A percentile compares a stretch with the other conserved stretches of the same genome.
Conservation (phyloP, 2,113 vertebrate genomes). For the Bungarus multicinctus region DNA sequence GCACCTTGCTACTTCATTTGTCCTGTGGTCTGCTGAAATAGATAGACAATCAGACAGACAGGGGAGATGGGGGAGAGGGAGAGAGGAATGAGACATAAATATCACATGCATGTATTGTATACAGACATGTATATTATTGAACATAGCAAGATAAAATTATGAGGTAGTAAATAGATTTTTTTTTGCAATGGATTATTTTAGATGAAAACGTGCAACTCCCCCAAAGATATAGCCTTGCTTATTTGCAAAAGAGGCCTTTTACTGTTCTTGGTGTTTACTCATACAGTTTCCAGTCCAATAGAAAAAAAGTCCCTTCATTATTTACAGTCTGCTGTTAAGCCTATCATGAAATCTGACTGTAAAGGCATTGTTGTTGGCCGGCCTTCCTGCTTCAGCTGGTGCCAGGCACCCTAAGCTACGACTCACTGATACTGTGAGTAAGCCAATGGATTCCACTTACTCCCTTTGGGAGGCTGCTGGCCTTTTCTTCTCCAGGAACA, state of each 20-base stretch:
- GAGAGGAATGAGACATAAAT: background rate
- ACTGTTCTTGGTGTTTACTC: conserved; percentile 56
- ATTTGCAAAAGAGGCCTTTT: conserved; percentile 39
- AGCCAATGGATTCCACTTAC: conserved; percentile 67
- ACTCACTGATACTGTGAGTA: conserved; percentile 64
- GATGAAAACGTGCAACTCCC: background rate
- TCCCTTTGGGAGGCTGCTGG: conserved; percentile 56
- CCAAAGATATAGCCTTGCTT: conserved; percentile 20
- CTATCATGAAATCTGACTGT: conserved; percentile 65
- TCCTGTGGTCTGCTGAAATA: background rate
- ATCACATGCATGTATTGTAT: background rate
- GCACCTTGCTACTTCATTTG: background rate
- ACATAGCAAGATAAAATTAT: background rate
- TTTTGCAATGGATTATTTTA: conserved; percentile 8
- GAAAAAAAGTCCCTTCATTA: conserved; percentile 58
- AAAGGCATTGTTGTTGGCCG: conserved; percentile 66
- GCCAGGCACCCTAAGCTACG: conserved; percentile 75
- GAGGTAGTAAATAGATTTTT: background rate
- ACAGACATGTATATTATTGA: background rate
- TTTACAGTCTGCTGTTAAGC: conserved; percentile 66
- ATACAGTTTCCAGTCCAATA: conserved; percentile 28
- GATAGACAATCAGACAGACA: background rate
- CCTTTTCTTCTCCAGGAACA: conserved; percentile 64
- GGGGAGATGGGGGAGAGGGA: background rate
- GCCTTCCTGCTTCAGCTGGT: conserved; percentile 74